phyloP scores from a whole-genome alignment of 92 coral and sea anemone genomes.

The Montipora capitata region DNA sequence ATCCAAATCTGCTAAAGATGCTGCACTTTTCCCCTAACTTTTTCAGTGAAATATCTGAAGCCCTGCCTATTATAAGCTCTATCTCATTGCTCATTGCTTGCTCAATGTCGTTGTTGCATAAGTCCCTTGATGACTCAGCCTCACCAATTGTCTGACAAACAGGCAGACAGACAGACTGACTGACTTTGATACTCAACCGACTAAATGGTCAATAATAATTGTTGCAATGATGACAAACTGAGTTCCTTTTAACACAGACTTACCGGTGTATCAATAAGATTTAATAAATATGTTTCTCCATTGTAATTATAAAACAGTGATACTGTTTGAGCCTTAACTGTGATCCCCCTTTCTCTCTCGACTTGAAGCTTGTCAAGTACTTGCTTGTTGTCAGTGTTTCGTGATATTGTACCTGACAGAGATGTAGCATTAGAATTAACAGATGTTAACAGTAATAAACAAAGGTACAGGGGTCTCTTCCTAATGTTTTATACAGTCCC shows the following conservation, averaged over 20 bases:
- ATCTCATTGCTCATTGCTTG: too few species aligned
- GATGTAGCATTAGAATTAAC: too few species aligned
- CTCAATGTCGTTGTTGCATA: too few species aligned
- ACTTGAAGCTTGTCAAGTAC: conserved; percentile 97
- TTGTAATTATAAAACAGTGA: conserved; percentile 87
- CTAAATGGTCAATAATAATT: not conserved
- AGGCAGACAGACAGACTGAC: too few species aligned
- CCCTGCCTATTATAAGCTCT: too few species aligned
- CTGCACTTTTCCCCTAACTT: too few species aligned
- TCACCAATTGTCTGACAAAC: too few species aligned
- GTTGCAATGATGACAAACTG: not conserved
- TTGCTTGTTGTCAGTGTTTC: conserved; percentile 87
- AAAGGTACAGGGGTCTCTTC: too few species aligned
- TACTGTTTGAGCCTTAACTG: conserved; percentile 97
- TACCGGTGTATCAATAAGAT: conserved; percentile 98
- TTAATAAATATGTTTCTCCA: conserved; percentile 86
- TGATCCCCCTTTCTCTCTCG: conserved; percentile 98
- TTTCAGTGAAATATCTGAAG: too few species aligned
- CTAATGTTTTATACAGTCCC: too few species aligned
- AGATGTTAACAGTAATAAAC: not conserved
- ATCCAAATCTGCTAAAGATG: too few species aligned
- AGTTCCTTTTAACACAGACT: conserved; percentile 27
- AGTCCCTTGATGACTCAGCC: too few species aligned
- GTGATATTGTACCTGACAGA: conserved; percentile 83
- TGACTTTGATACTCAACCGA: not conserved